These are phyloP conservation scores for Aldabrachelys gigantea DNA, from an alignment of 2,113 vertebrate genomes.

Conservation along the genomic window DNA sequence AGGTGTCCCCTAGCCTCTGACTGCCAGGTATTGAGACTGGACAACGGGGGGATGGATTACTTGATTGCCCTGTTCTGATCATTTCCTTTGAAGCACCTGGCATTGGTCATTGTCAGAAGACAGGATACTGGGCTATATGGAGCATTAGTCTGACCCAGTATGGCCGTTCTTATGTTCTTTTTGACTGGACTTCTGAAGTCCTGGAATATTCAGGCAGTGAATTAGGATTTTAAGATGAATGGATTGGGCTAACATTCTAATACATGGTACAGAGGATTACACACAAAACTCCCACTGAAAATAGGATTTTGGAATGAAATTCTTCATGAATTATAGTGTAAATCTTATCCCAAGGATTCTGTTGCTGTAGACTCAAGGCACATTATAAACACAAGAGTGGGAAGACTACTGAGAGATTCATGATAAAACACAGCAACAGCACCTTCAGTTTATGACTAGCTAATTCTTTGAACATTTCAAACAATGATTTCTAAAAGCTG, in stretches of 20 bases:
- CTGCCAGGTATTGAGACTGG: too few species aligned
- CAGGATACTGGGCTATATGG: too few species aligned
- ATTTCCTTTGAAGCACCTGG: too few species aligned
- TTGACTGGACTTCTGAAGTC: not conserved
- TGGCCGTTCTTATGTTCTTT: too few species aligned
- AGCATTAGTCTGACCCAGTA: too few species aligned
- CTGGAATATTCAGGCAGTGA: not conserved
- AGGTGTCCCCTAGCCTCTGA: too few species aligned
- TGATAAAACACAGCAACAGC: not conserved
- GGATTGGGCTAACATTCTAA: not conserved
- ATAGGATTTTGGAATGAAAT: rapidly evolving
- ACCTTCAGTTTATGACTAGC: rapidly evolving
- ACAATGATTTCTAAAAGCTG: not conserved
- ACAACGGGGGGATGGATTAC: too few species aligned
- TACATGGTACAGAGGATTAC: not conserved
- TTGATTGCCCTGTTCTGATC: too few species aligned
- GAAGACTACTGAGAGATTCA: not conserved
- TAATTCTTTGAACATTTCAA: not conserved
- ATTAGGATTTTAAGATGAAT: not conserved
- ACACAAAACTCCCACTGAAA: rapidly evolving
- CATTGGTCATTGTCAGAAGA: too few species aligned
- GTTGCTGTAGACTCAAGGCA: not conserved
- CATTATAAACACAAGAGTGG: not conserved
- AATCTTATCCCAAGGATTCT: not conserved
- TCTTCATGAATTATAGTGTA: not conserved